Base-by-base conservation (phyloP, 2,113 vertebrate species). In the Amphilophus citrinellus region DNA sequence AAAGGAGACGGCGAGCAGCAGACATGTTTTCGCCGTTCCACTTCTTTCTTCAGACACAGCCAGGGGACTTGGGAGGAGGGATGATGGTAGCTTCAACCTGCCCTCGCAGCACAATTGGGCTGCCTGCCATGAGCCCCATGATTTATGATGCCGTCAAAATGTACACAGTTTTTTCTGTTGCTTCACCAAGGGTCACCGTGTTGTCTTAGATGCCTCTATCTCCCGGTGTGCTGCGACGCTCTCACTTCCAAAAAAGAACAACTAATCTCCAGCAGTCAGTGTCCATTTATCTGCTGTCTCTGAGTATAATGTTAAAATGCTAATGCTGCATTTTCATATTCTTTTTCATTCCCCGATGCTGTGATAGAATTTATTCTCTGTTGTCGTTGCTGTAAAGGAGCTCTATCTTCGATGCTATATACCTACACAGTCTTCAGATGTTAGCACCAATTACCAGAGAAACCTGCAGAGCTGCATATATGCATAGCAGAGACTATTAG, bases 81-180 rank as follows among this genome's bases (percentile, higher is more conserved):
- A 90, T 84, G 92, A 85, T 77, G 87, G 82, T 79, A 77, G 85
- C 91, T 85, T 88, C 89, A 80, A 87, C 84, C 87, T 90, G 90
- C 91, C 91, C 94, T 93, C 88, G 66, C 89, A 82, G 93, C 92
- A 88, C 90, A 89, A 95, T 89, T 86, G 92, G 90, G 91, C 90
- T 87, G 89, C 88, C 91, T 94, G 93, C 92, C 93, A 92, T n/a
- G 58, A 78, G 91, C 89, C 50, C 68, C 17, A 2, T 95, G 94
- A 95, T 95, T 95, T 95, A 95, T 93, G 91, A 94, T 92, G 90
- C 90, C 89, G 84, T 94, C 95, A 93, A 89, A 91, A 82, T 30
- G 35, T 91, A 90, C 88, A 88, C 87, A 76, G 84, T 85, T 91
- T 89, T 82, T 86, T 78, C 42, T 65, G 62, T 77, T 80, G 87